Base-by-base conservation (phyloP, 2,888 invertebrate species). In the Acanthococcus lagerstroemiae region DNA sequence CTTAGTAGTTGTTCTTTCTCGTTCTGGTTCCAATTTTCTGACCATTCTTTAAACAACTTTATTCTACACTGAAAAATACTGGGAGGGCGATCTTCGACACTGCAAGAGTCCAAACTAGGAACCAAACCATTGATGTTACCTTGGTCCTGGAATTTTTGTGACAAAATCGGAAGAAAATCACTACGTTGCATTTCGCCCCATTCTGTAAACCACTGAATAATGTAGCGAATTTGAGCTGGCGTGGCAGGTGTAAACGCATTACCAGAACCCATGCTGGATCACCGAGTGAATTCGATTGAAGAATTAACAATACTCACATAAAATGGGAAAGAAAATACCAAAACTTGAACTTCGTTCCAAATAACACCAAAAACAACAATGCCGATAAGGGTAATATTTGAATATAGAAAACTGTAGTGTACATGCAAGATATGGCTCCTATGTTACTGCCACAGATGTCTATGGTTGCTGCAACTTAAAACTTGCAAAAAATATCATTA, bases 131-230 rank as follows among this genome's bases (percentile, higher is more conserved):
- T 89, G 2, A 88, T 82, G 71, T 85, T 82, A 61, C 82, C 81
- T 12, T 80, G 79, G 9, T 82, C 79, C 4, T 80, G 80, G 70
- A 82, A 82, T 70, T 80, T 81, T 71, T 86, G 84, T 27, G 87
- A 82, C 50, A 91, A 77, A 67, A 90, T 82, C 0, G 87, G 86
- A 68, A 90, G 75, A 76, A 92, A 92, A 75, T 92, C 92, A 68
- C 86, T 86, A 66, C 88, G 81, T 75, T 92, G 91, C 75, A 91
- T 80, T 74, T 91, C 91, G 74, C 90, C 90, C 83, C 90, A 92
- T 77, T 91, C 90, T 73, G 84, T 83, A 74, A 92, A 92, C 92
- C 92, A 92, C 74, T 89, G 87, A 67, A 87, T 79, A 70, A 91
- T 79, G 75, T 90, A 92, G 65, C 88, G 81, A 72, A 91, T 80